Evolutionary conservation across 2,888 invertebrate species (phyloP), one percentile per base, ranked within the genome.

Genomic region (Gastracanthus pulcherrimus): DNA sequence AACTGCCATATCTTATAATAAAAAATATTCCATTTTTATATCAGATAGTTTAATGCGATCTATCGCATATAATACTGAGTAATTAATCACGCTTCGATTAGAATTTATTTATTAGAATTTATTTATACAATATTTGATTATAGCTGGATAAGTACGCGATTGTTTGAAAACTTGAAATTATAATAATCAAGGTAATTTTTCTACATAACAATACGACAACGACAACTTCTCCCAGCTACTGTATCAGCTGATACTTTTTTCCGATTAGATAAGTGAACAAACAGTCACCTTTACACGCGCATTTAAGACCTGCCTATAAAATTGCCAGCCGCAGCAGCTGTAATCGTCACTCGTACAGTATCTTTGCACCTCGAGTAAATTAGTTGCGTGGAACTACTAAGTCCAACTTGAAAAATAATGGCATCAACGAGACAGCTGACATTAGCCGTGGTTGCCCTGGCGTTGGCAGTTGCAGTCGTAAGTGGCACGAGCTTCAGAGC

Each of bases 301-400:
- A 31, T 19, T 7, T 23, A 16, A 66, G 36, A 3, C 1, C 29
- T 62, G 38, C 41, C 62, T 77, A 77, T 77, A 77, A 70, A 77
- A 64, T 5, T 62, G 36, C 23, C 9, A 9, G 2, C n/a, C n/a
- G n/a, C 45, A 1, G 69, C 36, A 34, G 23, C 9, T 1, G n/a
- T 45, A 31, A 38, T n/a, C 34, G 0, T 31, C 34, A 55, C 4
- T 23, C 19, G 7, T 31, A 1, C 23, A 31, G 26, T 60, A 19
- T 69, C 41, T n/a, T n/a, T n/a, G n/a, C n/a, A n/a, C n/a, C n/a
- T n/a, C n/a, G n/a, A n/a, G n/a, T n/a, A n/a, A n/a, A n/a, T n/a
- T n/a, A 51, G 51, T 51, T 7, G 51, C n/a, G 51, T 51, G n/a
- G 48, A 16, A 67, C 7, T 16, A 5, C 26, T 60, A 13, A 0